Base-by-base conservation (phyloP, 2,888 invertebrate genomes). In the Drosophila kanekoi region DNA sequence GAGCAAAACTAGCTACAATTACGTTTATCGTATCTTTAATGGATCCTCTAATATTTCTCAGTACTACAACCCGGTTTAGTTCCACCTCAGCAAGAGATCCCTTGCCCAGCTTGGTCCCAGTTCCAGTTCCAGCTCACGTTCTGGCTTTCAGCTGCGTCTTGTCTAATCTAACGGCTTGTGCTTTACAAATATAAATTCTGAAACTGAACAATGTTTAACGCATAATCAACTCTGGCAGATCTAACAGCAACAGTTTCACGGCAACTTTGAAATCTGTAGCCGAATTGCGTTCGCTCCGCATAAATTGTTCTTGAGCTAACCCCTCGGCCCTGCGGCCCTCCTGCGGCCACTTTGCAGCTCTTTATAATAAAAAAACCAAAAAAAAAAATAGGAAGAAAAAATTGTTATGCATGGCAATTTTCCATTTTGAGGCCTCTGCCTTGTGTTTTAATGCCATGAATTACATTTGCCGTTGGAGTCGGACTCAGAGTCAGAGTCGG, bases 321-420 rank as follows among this genome's bases (percentile, higher is more conserved):
- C 28, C 40, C 58, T 35, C 35, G 11, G 44, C 47, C 35, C 43
- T 43, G 38, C 40, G 43, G 63, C 66, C 72, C 73, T 49, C 60
- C 47, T 67, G 59, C 70, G 43, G 47, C 47, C 79, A 81, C 79
- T 82, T 85, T 70, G 65, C 83, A 85, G 72, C 61, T 76, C 63
- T 84, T 83, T 87, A 83, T 74, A 83, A 81, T 87, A 81, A 86
- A 78, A 59, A 41, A 57, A 47, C 45, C 16, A 53, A 13, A 49
- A 40, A 8, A 10, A 45, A 2, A 18, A 18, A 18, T 18, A 45
- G 16, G 51, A 20, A 45, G 40, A 76, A 58, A 82, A 77, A 77
- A 81, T 83, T 90, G 77, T 86, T 90, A 90, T 89, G 89, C 88
- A 89, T 86, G 82, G 82, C 81, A 89, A 90, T 90, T 89, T 90